A percentile compares a stretch with the other conserved stretches of the same genome.
phyloP scores from a whole-genome alignment of 2,888 invertebrate species.

The Herminia tarsipennalis region DNA sequence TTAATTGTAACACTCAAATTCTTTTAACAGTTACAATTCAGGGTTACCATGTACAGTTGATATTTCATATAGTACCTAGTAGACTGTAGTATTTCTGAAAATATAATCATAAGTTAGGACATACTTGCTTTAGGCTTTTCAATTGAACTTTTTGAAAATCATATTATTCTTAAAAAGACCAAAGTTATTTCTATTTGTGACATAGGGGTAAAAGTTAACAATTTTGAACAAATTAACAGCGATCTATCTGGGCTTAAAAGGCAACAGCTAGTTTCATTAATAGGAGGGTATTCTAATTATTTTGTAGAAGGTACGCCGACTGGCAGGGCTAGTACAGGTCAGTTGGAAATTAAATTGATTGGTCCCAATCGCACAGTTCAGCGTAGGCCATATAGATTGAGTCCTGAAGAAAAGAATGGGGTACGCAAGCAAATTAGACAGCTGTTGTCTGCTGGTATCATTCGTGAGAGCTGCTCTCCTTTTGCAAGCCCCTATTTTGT shows the following conservation, averaged over 20 bases:
- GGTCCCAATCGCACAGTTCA: conserved; percentile 6
- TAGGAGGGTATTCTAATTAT: not conserved
- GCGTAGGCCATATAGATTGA: conserved; percentile 3
- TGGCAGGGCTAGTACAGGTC: not conserved
- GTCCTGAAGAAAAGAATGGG: not conserved
- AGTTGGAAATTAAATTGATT: not conserved
- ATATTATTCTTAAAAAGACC: not conserved
- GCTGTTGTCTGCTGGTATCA: not conserved
- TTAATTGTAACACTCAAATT: conserved; percentile 3
- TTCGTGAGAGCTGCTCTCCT: conserved; percentile 5
- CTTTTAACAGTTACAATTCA: not conserved
- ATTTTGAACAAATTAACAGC: not conserved
- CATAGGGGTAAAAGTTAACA: not conserved
- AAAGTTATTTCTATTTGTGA: not conserved
- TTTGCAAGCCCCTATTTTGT: conserved; percentile 5
- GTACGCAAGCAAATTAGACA: not conserved
- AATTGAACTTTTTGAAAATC: not conserved
- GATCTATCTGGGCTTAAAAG: not conserved
- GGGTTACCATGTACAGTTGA: conserved; percentile 3
- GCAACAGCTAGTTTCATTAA: not conserved
- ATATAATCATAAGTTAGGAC: conserved; percentile 6
- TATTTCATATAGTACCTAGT: conserved; percentile 6
- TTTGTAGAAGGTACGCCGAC: too few relatives aligned
- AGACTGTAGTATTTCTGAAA: not conserved
- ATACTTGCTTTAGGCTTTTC: conserved; percentile 6